Evolutionary conservation across 2,888 invertebrate species (phyloP).

Genomic region (Myopa testacea): DNA sequence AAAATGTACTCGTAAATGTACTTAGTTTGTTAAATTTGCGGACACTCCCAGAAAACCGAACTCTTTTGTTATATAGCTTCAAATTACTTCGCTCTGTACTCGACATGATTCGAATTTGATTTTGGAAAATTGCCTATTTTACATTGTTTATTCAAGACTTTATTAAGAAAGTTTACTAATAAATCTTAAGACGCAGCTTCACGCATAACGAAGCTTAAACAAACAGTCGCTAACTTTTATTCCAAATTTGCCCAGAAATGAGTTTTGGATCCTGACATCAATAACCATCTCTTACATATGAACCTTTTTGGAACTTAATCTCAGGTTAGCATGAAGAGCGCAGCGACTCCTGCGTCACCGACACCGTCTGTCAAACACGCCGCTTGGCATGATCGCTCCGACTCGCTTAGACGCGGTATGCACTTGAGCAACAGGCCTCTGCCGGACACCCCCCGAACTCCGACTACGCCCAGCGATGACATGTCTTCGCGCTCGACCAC

Average conservation of each 20-base stretch:
- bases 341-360: constrained; percentile 57
- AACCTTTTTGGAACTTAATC: constrained; percentile 49
- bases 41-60: not conserved
- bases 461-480: constrained; percentile 59
- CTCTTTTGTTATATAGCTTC: not conserved
- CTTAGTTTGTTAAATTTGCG: not conserved
- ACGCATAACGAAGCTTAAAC: not conserved
- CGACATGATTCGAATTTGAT: constrained; percentile 4
- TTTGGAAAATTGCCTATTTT: constrained; percentile 19
- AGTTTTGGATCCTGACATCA: constrained; percentile 39
- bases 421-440: constrained; percentile 69
- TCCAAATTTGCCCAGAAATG: constrained; percentile 2
- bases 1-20: not conserved
- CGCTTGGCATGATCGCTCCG: constrained; percentile 57
- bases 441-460: constrained; percentile 70
- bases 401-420: constrained; percentile 53
- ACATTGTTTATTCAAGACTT: constrained; percentile 16
- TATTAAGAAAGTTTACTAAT: constrained; percentile 14
- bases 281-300: constrained; percentile 43
- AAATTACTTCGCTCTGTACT: too few species aligned
- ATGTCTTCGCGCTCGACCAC: constrained; percentile 64
- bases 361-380: constrained; percentile 58
- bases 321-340: constrained; percentile 48
- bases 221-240: constrained; percentile 22
- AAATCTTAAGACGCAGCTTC: constrained; percentile 16